Evolutionary conservation across 1,140 invertebrate species (phyloP).

Genomic region (Idris sp.): DNA sequence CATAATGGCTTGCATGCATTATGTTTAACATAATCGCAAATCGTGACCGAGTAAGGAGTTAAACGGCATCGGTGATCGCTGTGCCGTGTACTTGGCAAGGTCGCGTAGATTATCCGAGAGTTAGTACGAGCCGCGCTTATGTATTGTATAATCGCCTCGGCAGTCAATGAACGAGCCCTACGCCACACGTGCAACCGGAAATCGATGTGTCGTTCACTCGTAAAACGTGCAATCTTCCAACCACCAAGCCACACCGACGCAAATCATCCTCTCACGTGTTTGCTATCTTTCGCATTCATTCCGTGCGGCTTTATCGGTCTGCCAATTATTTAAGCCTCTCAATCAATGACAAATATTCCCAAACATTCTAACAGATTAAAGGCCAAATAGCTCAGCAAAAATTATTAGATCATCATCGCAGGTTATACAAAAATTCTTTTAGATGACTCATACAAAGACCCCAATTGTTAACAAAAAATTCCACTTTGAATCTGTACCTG

Average conservation of each 20-base stretch:
- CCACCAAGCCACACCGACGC: constrained; percentile 9
- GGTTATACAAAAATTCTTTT: too few relatives aligned
- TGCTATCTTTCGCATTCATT: constrained; percentile 38
- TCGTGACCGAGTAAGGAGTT: constrained; percentile 67
- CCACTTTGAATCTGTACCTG: too few relatives aligned
- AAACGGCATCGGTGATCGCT: constrained; percentile 48
- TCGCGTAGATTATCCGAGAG: constrained; percentile 66
- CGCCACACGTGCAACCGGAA: constrained; percentile 51
- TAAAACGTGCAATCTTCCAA: constrained; percentile 51
- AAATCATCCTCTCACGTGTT: constrained; percentile 38
- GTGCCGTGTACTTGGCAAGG: constrained; percentile 68
- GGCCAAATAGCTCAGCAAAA: too few relatives aligned
- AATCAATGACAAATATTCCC: constrained; percentile 34
- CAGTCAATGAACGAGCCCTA: constrained; percentile 68
- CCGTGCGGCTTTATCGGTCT: constrained; percentile 5
- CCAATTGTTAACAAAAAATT: too few relatives aligned
- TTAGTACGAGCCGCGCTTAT: constrained; percentile 60
- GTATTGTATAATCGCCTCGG: constrained; percentile 62
- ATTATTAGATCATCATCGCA: too few relatives aligned
- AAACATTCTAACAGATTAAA: constrained; percentile 5
- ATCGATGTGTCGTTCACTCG: constrained; percentile 62
- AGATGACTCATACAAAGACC: too few relatives aligned
- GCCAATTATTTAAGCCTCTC: constrained; percentile 36
- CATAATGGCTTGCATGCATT: constrained; percentile 22
- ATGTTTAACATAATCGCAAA: constrained; percentile 63